A percentile compares a stretch with the other conserved stretches of the same genome.
phyloP scores from a whole-genome alignment of 2,797 vertebrate genomes.

The Pipistrellus nathusii region DNA sequence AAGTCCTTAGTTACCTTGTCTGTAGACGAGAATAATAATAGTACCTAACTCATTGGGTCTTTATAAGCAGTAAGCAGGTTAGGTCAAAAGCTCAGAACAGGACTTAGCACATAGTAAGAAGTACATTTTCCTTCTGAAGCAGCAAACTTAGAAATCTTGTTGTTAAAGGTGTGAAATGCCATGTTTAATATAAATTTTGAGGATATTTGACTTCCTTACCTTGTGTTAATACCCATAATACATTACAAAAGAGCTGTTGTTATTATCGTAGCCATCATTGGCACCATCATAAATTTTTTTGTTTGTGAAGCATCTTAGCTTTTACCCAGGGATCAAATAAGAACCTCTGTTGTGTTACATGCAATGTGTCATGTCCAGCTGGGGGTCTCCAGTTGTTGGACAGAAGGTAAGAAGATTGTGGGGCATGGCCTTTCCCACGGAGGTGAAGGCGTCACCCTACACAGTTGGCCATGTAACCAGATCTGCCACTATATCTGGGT shows the following conservation, averaged over 20 bases:
- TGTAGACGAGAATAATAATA: slow-evolving; percentile 16
- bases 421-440: not conserved
- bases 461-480: not conserved
- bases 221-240: not conserved
- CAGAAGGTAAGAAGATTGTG: not conserved
- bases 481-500: not conserved
- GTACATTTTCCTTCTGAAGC: not conserved
- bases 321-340: not conserved
- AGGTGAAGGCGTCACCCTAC: not conserved
- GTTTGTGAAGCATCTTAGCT: slow-evolving; percentile 37
- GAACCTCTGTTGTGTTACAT: not conserved
- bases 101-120: not conserved
- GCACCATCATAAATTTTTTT: not conserved
- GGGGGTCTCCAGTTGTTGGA: slow-evolving; percentile 6
- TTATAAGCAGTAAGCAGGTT: slow-evolving; percentile 28
- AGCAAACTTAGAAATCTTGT: not conserved
- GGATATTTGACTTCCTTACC: not conserved
- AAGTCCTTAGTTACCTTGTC: not conserved
- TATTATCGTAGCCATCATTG: not conserved
- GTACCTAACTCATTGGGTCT: not conserved
- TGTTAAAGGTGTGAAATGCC: not conserved
- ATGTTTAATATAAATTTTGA: not conserved
- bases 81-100: not conserved
- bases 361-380: not conserved
- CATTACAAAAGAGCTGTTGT: not conserved